These are phyloP conservation scores for Mayetiola destructor DNA, from an alignment of 2,888 invertebrate species.

Conservation along the genomic window DNA sequence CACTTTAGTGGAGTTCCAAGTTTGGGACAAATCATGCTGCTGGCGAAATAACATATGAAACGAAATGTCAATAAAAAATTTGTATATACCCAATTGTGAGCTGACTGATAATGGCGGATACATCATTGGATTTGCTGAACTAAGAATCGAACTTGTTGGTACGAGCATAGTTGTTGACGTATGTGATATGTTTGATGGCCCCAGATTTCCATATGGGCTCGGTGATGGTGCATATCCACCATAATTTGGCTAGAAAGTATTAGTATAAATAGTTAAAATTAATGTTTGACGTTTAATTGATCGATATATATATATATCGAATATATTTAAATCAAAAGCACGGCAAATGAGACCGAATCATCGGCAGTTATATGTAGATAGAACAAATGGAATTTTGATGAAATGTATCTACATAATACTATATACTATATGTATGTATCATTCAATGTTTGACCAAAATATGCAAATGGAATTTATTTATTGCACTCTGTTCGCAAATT, in stretches of 20 bases:
- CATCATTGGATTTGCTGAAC: slow-evolving; percentile 17
- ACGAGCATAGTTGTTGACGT: slow-evolving; percentile 30
- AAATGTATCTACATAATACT: too few relatives aligned
- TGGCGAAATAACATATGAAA: not conserved
- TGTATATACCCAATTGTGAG: slow-evolving; percentile 15
- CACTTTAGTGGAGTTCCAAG: too few relatives aligned
- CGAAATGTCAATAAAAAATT: not conserved
- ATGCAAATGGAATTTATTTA: too few relatives aligned
- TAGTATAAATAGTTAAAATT: too few relatives aligned
- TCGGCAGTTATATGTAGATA: not conserved
- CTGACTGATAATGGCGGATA: slow-evolving; percentile 16
- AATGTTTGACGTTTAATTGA: too few relatives aligned
- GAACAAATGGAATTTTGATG: not conserved
- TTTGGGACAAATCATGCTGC: too few relatives aligned
- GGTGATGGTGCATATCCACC: slow-evolving; percentile 32
- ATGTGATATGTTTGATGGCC: slow-evolving; percentile 26
- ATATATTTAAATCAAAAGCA: not conserved
- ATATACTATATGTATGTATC: too few relatives aligned
- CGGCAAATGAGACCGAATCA: not conserved
- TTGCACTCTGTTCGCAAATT: too few relatives aligned
- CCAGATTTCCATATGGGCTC: slow-evolving; percentile 28
- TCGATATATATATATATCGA: too few relatives aligned
- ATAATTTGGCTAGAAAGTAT: slow-evolving; percentile 20
- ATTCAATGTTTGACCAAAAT: too few relatives aligned
- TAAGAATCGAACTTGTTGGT: slow-evolving; percentile 24